These are phyloP conservation scores for Liopterus haemorrhoidalis DNA, from an alignment of 2,888 invertebrate genomes.

Conservation along the genomic window DNA sequence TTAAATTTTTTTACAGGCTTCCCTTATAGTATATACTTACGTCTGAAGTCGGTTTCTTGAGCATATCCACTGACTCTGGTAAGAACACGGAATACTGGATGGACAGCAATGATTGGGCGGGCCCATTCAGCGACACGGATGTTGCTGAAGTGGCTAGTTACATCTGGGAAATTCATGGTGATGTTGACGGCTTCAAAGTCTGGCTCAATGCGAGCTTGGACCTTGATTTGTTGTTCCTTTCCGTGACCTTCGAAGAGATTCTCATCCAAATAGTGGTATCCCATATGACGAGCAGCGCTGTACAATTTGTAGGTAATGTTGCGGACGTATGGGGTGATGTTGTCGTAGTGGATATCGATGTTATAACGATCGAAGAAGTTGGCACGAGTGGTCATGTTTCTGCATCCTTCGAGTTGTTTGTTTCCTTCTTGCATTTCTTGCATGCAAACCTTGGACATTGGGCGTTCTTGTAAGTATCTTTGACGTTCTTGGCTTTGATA, in stretches of 20 bases:
- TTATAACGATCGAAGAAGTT: conserved; percentile 51
- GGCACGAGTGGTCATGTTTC: conserved; percentile 51
- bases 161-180: conserved; percentile 45
- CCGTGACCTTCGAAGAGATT: conserved; percentile 39
- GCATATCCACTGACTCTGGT: conserved; percentile 38
- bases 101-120: conserved; percentile 46
- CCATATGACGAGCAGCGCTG: conserved; percentile 45
- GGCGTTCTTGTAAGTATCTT: conserved; percentile 45
- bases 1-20: not conserved
- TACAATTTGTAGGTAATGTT: conserved; percentile 48
- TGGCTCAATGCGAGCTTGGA: conserved; percentile 47
- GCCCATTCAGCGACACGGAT: conserved; percentile 44
- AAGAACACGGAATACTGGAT: conserved; percentile 45
- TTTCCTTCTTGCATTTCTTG: conserved; percentile 52
- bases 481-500: conserved; percentile 50
- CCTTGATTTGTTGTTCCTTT: conserved; percentile 48
- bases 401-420: conserved; percentile 53
- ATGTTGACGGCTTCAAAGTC: conserved; percentile 48
- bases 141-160: conserved; percentile 44
- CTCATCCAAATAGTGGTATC: conserved; percentile 49
- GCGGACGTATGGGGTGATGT: conserved; percentile 46
- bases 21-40: conserved; percentile 50
- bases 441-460: conserved; percentile 48
- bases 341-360: conserved; percentile 49
- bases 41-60: conserved; percentile 47